A percentile compares a stretch with the other conserved stretches of the same genome.
These are phyloP conservation scores for Canis aureus DNA, from an alignment of 2,113 vertebrate genomes.

Conservation along the genomic window DNA sequence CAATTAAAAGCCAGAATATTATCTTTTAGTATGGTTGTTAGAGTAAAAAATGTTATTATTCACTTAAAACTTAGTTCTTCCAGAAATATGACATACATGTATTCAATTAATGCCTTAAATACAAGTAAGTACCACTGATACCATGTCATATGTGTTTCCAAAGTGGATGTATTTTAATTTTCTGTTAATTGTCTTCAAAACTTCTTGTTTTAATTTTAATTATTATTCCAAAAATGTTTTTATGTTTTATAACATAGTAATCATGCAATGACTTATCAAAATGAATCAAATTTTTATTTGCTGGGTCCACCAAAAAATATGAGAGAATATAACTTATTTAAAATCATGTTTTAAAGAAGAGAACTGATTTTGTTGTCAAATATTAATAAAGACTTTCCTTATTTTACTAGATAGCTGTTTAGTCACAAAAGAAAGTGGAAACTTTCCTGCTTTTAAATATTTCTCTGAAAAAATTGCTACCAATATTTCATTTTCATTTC, in stretches of 20 bases:
- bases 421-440: neutral
- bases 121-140: neutral
- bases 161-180: neutral
- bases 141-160: neutral
- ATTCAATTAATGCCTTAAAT: neutral
- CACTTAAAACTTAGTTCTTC: constrained; percentile 14
- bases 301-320: constrained; percentile 54
- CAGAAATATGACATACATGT: neutral
- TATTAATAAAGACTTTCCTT: neutral
- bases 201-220: constrained; percentile 63
- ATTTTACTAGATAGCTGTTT: neutral
- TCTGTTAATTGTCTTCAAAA: constrained; percentile 30
- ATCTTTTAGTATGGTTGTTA: neutral
- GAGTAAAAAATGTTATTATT: neutral
- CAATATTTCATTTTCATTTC: neutral
- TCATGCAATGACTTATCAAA: constrained; percentile 74
- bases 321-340: constrained; percentile 61
- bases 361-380: neutral
- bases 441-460: neutral
- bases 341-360: constrained; percentile 30
- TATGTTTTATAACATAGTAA: constrained; percentile 51
- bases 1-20: neutral
- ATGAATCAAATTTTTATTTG: constrained; percentile 66
- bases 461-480: neutral
- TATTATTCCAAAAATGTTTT: constrained; percentile 59